Conservation (phyloP, 2,888 invertebrate genomes). For the Thereva nobilitata region DNA sequence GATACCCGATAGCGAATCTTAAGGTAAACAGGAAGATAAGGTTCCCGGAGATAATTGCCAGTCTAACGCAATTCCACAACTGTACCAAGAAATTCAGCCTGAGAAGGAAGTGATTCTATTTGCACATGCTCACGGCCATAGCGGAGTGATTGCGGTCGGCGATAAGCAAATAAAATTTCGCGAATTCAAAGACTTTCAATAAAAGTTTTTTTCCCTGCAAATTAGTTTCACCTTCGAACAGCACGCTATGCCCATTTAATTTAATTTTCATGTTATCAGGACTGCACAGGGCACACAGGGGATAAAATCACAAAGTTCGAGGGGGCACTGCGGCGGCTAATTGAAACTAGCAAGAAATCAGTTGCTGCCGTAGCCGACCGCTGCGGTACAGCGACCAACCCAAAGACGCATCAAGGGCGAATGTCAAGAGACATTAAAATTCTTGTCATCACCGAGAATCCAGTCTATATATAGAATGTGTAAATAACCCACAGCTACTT, state of each 20-base stretch:
- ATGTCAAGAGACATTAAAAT: slow-evolving; percentile 18
- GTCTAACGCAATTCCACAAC: slow-evolving; percentile 7
- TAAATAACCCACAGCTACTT: slow-evolving; percentile 6
- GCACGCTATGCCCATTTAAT: no score
- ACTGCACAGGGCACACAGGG: no score
- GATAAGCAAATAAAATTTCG: no score
- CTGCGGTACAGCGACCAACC: neutral
- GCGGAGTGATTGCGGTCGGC: neutral
- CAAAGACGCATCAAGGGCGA: slow-evolving; percentile 11
- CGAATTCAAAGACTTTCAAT: no score
- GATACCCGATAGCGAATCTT: neutral
- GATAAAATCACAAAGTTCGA: no score
- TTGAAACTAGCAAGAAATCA: no score
- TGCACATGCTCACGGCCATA: neutral
- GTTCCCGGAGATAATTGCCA: slow-evolving; percentile 9
- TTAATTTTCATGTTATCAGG: no score
- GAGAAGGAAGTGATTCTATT: neutral
- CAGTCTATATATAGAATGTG: slow-evolving; percentile 7
- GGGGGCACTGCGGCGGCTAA: no score
- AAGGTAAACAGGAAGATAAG: slow-evolving; percentile 9
- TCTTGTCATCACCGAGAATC: slow-evolving; percentile 13
- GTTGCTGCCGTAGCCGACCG: no score
- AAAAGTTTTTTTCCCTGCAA: no score
- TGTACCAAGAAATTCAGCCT: neutral
- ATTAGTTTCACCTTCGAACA: no score